Percentiles rank a stretch among this genome's conserved stretches.
phyloP scores from a whole-genome alignment of 2,888 invertebrate genomes.

The Parascotia fuliginaria region DNA sequence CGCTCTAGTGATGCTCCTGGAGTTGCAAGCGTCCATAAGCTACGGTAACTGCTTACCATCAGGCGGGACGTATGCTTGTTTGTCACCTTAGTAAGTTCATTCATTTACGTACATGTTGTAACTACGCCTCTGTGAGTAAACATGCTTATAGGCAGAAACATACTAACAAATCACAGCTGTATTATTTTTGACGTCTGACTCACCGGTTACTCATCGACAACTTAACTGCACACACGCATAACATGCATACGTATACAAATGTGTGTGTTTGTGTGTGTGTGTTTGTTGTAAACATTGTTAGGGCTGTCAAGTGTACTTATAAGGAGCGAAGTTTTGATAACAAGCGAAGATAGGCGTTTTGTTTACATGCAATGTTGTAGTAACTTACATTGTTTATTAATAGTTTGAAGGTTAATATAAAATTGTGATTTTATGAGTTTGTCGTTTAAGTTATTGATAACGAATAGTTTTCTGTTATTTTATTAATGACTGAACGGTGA shows the following conservation, averaged over 20 bases:
- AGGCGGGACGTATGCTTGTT: too few species aligned
- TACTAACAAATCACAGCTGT: conserved; percentile 14
- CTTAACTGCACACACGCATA: background rate
- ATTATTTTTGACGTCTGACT: conserved; percentile 22
- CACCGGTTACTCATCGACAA: conserved; percentile 31
- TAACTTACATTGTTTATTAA: too few species aligned
- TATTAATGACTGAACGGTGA: too few species aligned
- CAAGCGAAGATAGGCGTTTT: background rate
- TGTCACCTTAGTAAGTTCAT: too few species aligned
- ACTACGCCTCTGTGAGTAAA: background rate
- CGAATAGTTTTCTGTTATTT: too few species aligned
- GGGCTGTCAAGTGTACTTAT: conserved; percentile 5
- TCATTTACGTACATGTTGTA: too few species aligned
- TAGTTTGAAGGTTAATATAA: too few species aligned
- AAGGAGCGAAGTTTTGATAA: background rate
- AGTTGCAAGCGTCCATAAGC: too few species aligned
- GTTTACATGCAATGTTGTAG: background rate
- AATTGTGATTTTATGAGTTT: too few species aligned
- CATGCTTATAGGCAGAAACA: conserved; percentile 25
- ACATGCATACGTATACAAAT: background rate
- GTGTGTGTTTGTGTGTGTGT: background rate
- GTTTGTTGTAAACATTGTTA: background rate
- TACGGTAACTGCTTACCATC: too few species aligned
- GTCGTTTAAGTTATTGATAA: too few species aligned
- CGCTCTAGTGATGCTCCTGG: too few species aligned